phyloP scores from a whole-genome alignment of 2,797 vertebrate species.

The Sternarchorhynchus goeldii region DNA sequence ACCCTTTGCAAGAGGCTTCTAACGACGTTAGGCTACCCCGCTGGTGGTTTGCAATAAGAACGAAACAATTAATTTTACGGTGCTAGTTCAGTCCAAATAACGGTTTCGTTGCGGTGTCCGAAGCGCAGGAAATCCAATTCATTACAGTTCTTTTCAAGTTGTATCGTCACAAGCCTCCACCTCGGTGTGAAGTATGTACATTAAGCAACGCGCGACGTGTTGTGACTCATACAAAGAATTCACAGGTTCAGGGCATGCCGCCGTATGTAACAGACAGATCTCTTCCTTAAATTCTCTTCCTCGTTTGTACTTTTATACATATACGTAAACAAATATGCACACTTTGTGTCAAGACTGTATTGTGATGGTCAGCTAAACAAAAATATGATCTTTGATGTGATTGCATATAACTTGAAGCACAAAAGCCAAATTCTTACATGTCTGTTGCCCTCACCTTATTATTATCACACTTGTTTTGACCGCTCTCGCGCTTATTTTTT shows the following conservation, averaged over 20 bases:
- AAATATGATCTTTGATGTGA: neutral
- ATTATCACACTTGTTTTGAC: neutral
- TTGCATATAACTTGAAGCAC: neutral
- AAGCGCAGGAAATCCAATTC: slow-evolving; percentile 26
- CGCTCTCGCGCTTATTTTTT: neutral
- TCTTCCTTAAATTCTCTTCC: slow-evolving; percentile 49
- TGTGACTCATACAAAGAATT: slow-evolving; percentile 80
- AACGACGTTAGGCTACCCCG: neutral
- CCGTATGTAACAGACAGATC: neutral
- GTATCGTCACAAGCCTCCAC: slow-evolving; percentile 24
- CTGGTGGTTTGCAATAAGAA: neutral
- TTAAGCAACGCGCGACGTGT: slow-evolving; percentile 68
- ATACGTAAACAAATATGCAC: neutral
- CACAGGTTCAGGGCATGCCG: slow-evolving; percentile 37
- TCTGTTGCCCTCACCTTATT: neutral
- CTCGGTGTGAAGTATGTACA: slow-evolving; percentile 53
- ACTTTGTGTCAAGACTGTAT: no score
- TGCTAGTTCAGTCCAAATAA: neutral
- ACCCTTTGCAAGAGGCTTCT: no score
- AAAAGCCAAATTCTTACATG: neutral
- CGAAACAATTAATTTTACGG: neutral
- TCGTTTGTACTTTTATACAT: neutral
- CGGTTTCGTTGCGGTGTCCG: neutral
- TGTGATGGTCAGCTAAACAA: no score
- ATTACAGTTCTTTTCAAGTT: neutral